phyloP scores from a whole-genome alignment of 2,797 vertebrate species.

The Falco cherrug region DNA sequence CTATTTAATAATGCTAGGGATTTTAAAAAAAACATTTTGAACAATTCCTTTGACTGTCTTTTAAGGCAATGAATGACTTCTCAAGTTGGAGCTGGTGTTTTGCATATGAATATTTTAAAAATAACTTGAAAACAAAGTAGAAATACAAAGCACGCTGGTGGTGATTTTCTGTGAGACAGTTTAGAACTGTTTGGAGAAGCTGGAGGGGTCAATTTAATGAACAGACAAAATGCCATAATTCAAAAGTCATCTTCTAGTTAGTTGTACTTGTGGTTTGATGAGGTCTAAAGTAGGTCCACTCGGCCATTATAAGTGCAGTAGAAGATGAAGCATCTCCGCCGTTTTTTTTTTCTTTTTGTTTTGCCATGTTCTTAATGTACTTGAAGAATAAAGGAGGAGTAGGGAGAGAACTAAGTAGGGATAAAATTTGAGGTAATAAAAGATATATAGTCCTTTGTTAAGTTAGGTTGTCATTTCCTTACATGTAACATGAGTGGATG shows the following conservation, averaged over 20 bases:
- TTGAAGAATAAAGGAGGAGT: constrained; percentile 1
- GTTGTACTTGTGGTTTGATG: neutral
- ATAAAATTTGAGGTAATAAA: neutral
- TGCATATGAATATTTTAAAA: neutral
- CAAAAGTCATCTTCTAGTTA: neutral
- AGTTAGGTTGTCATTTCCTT: neutral
- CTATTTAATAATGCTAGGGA: neutral
- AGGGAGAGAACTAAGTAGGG: neutral
- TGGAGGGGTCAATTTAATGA: neutral
- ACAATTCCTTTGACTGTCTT: neutral
- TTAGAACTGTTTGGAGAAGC: neutral
- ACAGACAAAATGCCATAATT: neutral
- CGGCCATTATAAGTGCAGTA: neutral
- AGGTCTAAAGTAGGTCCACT: neutral
- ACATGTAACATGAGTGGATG: neutral
- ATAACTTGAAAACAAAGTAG: neutral
- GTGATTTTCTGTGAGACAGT: neutral
- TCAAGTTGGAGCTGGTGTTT: neutral
- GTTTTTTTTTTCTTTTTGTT: neutral
- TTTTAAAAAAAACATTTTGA: rapidly evolving
- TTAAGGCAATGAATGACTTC: neutral
- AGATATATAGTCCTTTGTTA: neutral
- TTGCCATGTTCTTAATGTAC: neutral
- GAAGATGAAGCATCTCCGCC: neutral
- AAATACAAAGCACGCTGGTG: neutral